phyloP scores from a whole-genome alignment of 2,797 vertebrate genomes.

The Xenops minutus region DNA sequence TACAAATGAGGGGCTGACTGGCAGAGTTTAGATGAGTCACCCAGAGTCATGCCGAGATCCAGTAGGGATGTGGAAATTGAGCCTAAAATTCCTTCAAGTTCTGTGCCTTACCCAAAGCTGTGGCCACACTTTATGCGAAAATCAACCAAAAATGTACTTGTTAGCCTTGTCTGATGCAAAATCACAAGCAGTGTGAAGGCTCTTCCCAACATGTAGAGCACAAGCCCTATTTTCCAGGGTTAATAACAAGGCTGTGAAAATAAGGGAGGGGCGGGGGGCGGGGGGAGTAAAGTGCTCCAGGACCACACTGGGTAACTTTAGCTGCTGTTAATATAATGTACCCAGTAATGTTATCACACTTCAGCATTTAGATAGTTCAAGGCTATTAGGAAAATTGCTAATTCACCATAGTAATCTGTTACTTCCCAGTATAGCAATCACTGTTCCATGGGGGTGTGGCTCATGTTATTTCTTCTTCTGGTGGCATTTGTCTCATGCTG shows the following conservation, averaged over 20 bases:
- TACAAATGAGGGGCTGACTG: background rate
- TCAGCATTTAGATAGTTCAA: constrained; percentile 24
- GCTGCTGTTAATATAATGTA: constrained; percentile 36
- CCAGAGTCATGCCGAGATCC: background rate
- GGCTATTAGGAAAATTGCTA: constrained; percentile 44
- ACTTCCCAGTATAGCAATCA: constrained; percentile 14
- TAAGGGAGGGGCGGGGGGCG: background rate
- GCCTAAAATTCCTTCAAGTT: constrained; percentile 20
- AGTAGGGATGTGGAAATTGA: constrained; percentile 12
- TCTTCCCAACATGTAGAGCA: constrained; percentile 4
- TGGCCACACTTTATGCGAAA: background rate
- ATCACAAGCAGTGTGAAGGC: background rate
- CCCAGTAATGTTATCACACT: constrained; percentile 3
- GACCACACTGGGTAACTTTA: constrained; percentile 10
- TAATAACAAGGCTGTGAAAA: constrained; percentile 3
- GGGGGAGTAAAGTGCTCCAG: background rate
- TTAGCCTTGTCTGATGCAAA: constrained; percentile 1
- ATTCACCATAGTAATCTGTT: constrained; percentile 32
- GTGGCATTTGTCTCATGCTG: constrained; percentile 9
- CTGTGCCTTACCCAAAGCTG: background rate
- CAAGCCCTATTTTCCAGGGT: constrained; percentile 10
- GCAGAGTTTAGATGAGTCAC: constrained; percentile 28
- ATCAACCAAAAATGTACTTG: background rate
- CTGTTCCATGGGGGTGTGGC: background rate
- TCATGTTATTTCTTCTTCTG: constrained; percentile 26